phyloP scores from a whole-genome alignment of 2,113 vertebrate genomes.

The Dicentrarchus labrax region DNA sequence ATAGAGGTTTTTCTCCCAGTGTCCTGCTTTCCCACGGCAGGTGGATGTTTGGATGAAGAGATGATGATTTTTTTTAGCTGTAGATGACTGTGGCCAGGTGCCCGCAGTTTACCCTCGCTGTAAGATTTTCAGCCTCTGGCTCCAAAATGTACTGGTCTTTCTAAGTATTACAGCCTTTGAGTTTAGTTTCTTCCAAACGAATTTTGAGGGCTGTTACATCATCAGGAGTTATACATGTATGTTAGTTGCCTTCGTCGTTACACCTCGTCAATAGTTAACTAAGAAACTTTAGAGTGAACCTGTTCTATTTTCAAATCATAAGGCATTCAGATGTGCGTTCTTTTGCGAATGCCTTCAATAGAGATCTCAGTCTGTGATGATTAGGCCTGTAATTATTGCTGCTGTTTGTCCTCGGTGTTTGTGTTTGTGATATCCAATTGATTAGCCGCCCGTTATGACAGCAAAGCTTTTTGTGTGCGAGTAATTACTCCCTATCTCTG shows the following conservation, averaged over 20 bases:
- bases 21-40: slow-evolving; percentile 13
- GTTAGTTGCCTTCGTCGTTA: slow-evolving; percentile 8
- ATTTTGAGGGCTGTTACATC: not conserved
- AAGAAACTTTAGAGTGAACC: not conserved
- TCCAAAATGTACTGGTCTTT: not conserved
- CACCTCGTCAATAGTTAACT: not conserved
- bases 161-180: not conserved
- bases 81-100: slow-evolving; percentile 42
- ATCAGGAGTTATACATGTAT: not conserved
- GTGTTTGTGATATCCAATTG: slow-evolving; percentile 69
- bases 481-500: slow-evolving; percentile 65
- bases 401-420: slow-evolving; percentile 62
- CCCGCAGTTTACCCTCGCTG: slow-evolving; percentile 57
- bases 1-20: not conserved
- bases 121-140: slow-evolving; percentile 44
- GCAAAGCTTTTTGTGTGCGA: slow-evolving; percentile 62
- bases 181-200: slow-evolving; percentile 1
- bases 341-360: slow-evolving; percentile 30
- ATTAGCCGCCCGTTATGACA: slow-evolving; percentile 67
- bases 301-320: not conserved
- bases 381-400: slow-evolving; percentile 64
- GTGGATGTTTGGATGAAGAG: slow-evolving; percentile 50
- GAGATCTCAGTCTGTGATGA: slow-evolving; percentile 57
- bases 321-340: slow-evolving; percentile 18
- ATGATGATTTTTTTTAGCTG: slow-evolving; percentile 58